Percentiles rank a stretch among this genome's conserved stretches.
phyloP scores from a whole-genome alignment of 1,140 invertebrate species.

The Drosophila persimilis region DNA sequence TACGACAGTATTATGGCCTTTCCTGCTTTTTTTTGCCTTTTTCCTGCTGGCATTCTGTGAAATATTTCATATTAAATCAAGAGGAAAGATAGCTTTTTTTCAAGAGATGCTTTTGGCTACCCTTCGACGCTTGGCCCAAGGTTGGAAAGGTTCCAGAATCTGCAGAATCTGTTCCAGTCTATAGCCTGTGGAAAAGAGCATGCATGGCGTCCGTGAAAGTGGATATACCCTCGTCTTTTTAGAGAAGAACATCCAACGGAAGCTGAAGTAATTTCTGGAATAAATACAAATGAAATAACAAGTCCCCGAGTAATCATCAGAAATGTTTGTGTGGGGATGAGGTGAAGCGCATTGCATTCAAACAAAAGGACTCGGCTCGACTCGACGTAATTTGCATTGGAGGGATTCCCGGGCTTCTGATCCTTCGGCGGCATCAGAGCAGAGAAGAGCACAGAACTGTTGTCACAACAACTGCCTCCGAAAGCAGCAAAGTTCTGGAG shows the following conservation, averaged over 20 bases:
- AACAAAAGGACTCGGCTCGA: conserved; percentile 7
- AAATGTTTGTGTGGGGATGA: not conserved
- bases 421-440: conserved; percentile 1
- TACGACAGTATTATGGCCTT: too few relatives aligned
- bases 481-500: conserved; percentile 1
- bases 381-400: conserved; percentile 22
- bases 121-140: too few relatives aligned
- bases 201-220: too few relatives aligned
- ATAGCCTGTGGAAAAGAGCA: too few relatives aligned
- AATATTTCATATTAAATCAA: too few relatives aligned
- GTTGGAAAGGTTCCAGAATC: too few relatives aligned
- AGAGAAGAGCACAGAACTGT: conserved; percentile 11
- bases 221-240: too few relatives aligned
- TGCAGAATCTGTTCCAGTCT: too few relatives aligned
- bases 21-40: not conserved
- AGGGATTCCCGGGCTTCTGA: not conserved
- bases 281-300: conserved; percentile 19
- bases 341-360: conserved; percentile 14
- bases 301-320: not conserved
- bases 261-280: too few relatives aligned
- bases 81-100: too few relatives aligned
- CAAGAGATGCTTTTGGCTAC: too few relatives aligned
- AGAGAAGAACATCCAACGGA: not conserved
- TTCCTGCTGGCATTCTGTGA: too few relatives aligned
- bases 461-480: conserved; percentile 32